These are phyloP conservation scores for Cephalopholis sonnerati DNA, from an alignment of 2,113 vertebrate genomes.

Conservation along the genomic window DNA sequence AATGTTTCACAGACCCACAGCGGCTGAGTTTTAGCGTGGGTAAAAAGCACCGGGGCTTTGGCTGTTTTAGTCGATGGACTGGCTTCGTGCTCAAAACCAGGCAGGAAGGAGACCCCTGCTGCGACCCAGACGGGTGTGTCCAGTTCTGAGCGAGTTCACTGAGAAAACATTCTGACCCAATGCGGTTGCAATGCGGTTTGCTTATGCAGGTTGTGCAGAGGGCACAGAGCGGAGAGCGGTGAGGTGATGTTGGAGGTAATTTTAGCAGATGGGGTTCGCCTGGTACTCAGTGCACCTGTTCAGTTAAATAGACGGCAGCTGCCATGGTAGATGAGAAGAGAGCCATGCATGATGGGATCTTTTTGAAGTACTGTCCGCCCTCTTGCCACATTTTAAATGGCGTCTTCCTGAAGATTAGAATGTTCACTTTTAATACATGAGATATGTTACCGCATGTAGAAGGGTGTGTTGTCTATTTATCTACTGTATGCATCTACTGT, in stretches of 20 bases:
- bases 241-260: slow-evolving; percentile 11
- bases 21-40: neutral
- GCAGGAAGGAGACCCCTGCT: slow-evolving; percentile 5
- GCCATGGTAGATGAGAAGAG: slow-evolving; percentile 3
- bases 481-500: neutral
- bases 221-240: slow-evolving; percentile 8
- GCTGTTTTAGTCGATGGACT: neutral
- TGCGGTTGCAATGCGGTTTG: slow-evolving; percentile 32
- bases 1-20: neutral
- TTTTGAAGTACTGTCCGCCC: neutral
- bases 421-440: neutral
- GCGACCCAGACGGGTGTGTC: slow-evolving; percentile 15
- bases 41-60: slow-evolving; percentile 3
- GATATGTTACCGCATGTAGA: neutral
- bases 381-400: neutral
- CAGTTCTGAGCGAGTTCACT: slow-evolving; percentile 9
- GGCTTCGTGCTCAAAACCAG: slow-evolving; percentile 7
- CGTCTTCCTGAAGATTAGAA: neutral
- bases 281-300: slow-evolving; percentile 30
- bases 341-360: neutral
- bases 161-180: slow-evolving; percentile 1
- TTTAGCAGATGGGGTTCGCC: slow-evolving; percentile 36
- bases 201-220: slow-evolving; percentile 22
- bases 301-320: slow-evolving; percentile 19
- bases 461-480: neutral